Evolutionary conservation across 2,888 invertebrate genomes (phyloP), one percentile per base, ranked within the genome.

Genomic region (Polydrusus tereticollis): DNA sequence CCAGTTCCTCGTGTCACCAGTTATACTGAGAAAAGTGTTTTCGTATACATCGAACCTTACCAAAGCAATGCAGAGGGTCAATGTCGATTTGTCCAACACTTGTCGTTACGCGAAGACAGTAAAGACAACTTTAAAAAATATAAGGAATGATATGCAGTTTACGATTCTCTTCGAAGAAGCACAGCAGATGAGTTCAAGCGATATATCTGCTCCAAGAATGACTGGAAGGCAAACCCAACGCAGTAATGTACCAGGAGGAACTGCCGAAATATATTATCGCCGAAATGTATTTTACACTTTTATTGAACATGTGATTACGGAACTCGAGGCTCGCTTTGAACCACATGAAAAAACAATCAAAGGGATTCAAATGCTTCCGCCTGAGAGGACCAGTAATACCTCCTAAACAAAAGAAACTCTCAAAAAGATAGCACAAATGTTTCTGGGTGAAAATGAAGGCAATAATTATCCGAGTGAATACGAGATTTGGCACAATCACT

Each of bases 391-490:
- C 26, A 26, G 7, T 26, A 26, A 26, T 26, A 26, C 3, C 26
- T 26, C 26, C 26, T 3, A 26, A 26, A 3, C 26, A 26, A 26
- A 26, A 26, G 26, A 26, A 26, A 7, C 26, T 7, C 26, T 26
- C 26, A 26, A 26, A 26, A 26, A 26, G 26, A 26, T 26, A 26
- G 26, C 26, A 26, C 26, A 26, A 26, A 26, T 7, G 7, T 26
- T 26, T 26, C 26, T 26, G 26, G 26, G 26, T 26, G 7, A 26
- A 26, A 26, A 26, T 26, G 26, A 26, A 26, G 26, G 26, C 26
- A 26, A 5, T 3, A 26, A 26, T 26, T 26, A 26, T 26, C 26
- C 26, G 26, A 84, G 72, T 81, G 80, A 26, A 26, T 26, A 26
- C 7, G 26, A n/a, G n/a, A n/a, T n/a, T n/a, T n/a, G n/a, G n/a